Conservation (phyloP, 2,888 invertebrate species). For the Drosophila eohydei region DNA sequence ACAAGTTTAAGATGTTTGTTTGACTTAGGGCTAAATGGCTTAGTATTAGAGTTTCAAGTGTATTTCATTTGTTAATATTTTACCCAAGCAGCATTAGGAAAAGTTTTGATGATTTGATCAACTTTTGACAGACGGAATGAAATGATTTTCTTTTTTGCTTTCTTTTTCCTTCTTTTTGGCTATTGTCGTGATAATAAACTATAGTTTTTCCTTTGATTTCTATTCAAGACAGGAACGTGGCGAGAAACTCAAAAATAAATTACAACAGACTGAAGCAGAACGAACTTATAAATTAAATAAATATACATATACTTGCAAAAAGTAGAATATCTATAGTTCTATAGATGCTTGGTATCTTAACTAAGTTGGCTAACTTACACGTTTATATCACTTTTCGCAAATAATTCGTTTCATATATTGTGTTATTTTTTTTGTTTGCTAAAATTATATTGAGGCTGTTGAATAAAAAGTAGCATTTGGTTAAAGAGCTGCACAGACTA, state of each 20-base stretch:
- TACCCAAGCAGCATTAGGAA: conserved; percentile 64
- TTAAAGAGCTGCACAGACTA: conserved; percentile 41
- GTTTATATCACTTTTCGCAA: conserved; percentile 84
- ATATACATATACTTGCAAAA: conserved; percentile 65
- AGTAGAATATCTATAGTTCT: conserved; percentile 37
- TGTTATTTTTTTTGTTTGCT: conserved; percentile 9
- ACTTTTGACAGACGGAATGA: conserved; percentile 32
- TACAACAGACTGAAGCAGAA: conserved; percentile 49
- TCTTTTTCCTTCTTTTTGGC: conserved; percentile 15
- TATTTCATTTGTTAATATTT: conserved; percentile 47
- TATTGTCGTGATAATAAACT: conserved; percentile 35
- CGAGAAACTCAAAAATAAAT: conserved; percentile 52
- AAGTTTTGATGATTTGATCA: conserved; percentile 19
- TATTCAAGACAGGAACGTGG: conserved; percentile 67
- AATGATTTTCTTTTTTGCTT: conserved; percentile 8
- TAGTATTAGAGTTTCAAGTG: conserved; percentile 46
- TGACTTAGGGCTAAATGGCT: conserved; percentile 68
- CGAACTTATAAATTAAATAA: conserved; percentile 61
- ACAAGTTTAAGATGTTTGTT: conserved; percentile 47
- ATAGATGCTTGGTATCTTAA: conserved; percentile 47
- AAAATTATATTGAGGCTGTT: conserved; percentile 74
- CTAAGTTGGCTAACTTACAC: conserved; percentile 78
- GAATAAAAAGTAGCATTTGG: conserved; percentile 60
- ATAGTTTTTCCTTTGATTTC: conserved; percentile 5
- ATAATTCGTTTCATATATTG: conserved; percentile 63